Evolutionary conservation across 2,888 invertebrate species (phyloP).

Genomic region (Ennomos erosarius): DNA sequence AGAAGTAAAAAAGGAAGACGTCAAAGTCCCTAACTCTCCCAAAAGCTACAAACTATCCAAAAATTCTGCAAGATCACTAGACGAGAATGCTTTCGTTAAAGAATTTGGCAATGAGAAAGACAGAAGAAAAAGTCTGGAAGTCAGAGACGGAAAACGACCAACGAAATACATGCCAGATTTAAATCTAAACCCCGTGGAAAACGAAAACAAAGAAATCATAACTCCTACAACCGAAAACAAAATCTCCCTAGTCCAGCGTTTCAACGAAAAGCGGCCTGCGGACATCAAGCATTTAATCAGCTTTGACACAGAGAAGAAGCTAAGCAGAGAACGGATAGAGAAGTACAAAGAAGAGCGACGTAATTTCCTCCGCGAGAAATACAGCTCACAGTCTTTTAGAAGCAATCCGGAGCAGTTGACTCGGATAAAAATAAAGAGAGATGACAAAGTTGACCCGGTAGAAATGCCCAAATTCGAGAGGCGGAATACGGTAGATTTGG

Average conservation of each 20-base stretch:
- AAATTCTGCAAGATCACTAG: slow-evolving; percentile 88
- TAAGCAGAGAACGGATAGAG: slow-evolving; percentile 92
- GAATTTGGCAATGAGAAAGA: slow-evolving; percentile 85
- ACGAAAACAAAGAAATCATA: slow-evolving; percentile 64
- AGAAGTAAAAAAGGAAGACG: slow-evolving; percentile 56
- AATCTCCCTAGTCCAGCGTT: slow-evolving; percentile 85
- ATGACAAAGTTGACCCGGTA: slow-evolving; percentile 55
- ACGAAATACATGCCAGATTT: slow-evolving; percentile 81
- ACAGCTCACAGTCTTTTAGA: slow-evolving; percentile 92
- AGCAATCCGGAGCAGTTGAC: slow-evolving; percentile 85
- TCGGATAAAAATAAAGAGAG: slow-evolving; percentile 72
- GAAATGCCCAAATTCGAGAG: slow-evolving; percentile 74
- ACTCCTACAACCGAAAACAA: slow-evolving; percentile 87
- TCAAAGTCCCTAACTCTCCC: slow-evolving; percentile 67
- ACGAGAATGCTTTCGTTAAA: slow-evolving; percentile 90
- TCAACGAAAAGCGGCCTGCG: slow-evolving; percentile 60
- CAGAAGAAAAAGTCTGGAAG: slow-evolving; percentile 87
- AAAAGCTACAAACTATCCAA: slow-evolving; percentile 85
- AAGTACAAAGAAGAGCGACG: slow-evolving; percentile 96
- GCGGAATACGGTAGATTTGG: slow-evolving; percentile 78
- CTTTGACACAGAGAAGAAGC: slow-evolving; percentile 82
- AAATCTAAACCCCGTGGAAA: slow-evolving; percentile 69
- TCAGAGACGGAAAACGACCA: slow-evolving; percentile 85
- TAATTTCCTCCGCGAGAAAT: slow-evolving; percentile 93
- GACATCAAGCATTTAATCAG: slow-evolving; percentile 69